Percentiles rank a stretch among this genome's conserved stretches.
Evolutionary conservation across 2,888 invertebrate genomes (phyloP).

Genomic region (Hoplodrina blanda): DNA sequence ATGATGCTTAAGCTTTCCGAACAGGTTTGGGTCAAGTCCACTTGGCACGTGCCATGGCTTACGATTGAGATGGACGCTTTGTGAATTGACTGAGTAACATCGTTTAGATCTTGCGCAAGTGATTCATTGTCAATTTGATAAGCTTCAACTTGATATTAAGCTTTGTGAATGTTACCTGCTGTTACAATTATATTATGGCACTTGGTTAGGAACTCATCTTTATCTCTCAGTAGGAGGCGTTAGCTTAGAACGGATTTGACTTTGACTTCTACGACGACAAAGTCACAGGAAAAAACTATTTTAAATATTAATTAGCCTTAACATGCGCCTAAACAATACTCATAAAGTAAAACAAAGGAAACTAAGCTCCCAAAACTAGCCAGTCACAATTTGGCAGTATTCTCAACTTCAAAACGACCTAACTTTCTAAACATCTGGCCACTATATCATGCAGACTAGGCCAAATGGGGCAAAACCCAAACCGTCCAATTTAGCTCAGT

Average conservation of each 20-base stretch:
- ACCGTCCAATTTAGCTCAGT: slow-evolving; percentile 63
- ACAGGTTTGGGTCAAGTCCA: slow-evolving; percentile 59
- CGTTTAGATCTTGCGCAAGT: slow-evolving; percentile 21
- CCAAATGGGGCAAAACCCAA: slow-evolving; percentile 33
- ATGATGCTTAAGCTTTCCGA: slow-evolving; percentile 44
- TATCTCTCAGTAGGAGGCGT: too few relatives aligned
- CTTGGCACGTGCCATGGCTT: slow-evolving; percentile 47
- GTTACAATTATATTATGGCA: not conserved
- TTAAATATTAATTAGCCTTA: not conserved
- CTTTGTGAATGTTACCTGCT: not conserved
- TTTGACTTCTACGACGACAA: not conserved
- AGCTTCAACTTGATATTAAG: not conserved
- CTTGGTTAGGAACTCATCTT: too few relatives aligned
- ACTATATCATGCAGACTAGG: slow-evolving; percentile 20
- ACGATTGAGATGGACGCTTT: slow-evolving; percentile 29
- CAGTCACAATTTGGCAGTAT: slow-evolving; percentile 1
- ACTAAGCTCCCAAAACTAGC: not conserved
- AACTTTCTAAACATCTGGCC: slow-evolving; percentile 34
- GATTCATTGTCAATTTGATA: slow-evolving; percentile 19
- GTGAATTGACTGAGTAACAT: slow-evolving; percentile 10
- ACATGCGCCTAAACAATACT: not conserved
- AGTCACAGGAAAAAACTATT: not conserved
- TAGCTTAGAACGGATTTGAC: not conserved
- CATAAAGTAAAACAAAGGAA: not conserved
- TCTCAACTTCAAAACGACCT: slow-evolving; percentile 15